These are phyloP conservation scores for Melanophora roralis DNA, from an alignment of 2,888 invertebrate species.

Conservation along the genomic window DNA sequence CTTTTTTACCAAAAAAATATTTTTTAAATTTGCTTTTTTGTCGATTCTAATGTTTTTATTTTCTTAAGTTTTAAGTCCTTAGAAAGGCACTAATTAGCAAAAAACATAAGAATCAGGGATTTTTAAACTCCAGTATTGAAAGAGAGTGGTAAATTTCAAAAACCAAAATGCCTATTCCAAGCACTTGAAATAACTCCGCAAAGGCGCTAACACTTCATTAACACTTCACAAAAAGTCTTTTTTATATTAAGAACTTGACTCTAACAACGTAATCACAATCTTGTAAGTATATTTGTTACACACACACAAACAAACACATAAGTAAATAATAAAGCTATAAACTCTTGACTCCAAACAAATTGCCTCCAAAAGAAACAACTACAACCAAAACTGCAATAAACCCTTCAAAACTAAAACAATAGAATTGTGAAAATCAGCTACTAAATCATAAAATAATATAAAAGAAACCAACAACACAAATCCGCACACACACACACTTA, in stretches of 20 bases:
- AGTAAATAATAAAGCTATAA: not conserved
- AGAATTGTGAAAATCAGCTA: conserved; percentile 19
- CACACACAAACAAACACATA: not conserved
- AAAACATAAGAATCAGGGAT: too few relatives aligned
- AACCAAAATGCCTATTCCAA: too few relatives aligned
- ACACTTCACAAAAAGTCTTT: too few relatives aligned
- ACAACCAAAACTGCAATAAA: not conserved
- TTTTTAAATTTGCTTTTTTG: too few relatives aligned
- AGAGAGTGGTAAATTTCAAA: too few relatives aligned
- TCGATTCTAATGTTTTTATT: too few relatives aligned
- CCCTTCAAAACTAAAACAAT: conserved; percentile 38
- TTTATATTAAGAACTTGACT: not conserved
- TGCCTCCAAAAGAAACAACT: not conserved
- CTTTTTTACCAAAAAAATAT: too few relatives aligned
- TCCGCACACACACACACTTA: not conserved
- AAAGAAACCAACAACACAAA: not conserved
- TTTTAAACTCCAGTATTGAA: too few relatives aligned
- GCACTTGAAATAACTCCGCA: not conserved
- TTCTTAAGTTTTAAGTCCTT: too few relatives aligned
- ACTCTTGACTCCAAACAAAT: conserved; percentile 27
- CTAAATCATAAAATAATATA: conserved; percentile 31
- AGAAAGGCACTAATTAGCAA: too few relatives aligned
- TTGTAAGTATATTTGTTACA: not conserved
- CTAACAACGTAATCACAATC: not conserved
- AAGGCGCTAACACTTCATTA: too few relatives aligned